Evolutionary conservation across 2,113 vertebrate species (phyloP).

Genomic region (Megaleporinus macrocephalus): DNA sequence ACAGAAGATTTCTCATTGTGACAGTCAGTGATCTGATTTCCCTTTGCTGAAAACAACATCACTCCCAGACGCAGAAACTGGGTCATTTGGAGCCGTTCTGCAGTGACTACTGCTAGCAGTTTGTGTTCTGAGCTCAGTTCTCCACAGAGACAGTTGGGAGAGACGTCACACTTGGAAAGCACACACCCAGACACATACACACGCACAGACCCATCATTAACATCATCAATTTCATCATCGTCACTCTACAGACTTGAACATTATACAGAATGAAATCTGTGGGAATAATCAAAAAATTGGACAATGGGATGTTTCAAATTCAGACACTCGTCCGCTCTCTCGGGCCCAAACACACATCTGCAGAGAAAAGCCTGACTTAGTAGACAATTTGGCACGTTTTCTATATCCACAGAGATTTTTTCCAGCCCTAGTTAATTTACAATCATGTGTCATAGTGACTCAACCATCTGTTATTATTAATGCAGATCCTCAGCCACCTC

Average conservation of each 20-base stretch:
- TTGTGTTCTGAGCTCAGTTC: slow-evolving; percentile 29
- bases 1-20: slow-evolving; percentile 3
- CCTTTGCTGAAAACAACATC: slow-evolving; percentile 1
- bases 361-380: slow-evolving; percentile 1
- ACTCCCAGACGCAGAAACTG: slow-evolving; percentile 19
- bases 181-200: background rate
- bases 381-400: slow-evolving; percentile 5
- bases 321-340: background rate
- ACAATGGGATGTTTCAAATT: background rate
- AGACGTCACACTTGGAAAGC: slow-evolving; percentile 2
- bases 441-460: slow-evolving; percentile 13
- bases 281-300: background rate
- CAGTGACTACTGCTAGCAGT: background rate
- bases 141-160: background rate
- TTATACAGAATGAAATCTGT: slow-evolving; percentile 3
- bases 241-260: background rate
- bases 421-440: slow-evolving; percentile 20
- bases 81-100: slow-evolving; percentile 26
- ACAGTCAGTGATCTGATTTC: slow-evolving; percentile 17
- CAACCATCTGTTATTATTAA: background rate
- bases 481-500: background rate
- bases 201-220: background rate
- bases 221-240: background rate
- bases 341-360: background rate
- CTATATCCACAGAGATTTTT: background rate